phyloP scores from a whole-genome alignment of 2,113 vertebrate genomes.

The Syrmaticus mikado region DNA sequence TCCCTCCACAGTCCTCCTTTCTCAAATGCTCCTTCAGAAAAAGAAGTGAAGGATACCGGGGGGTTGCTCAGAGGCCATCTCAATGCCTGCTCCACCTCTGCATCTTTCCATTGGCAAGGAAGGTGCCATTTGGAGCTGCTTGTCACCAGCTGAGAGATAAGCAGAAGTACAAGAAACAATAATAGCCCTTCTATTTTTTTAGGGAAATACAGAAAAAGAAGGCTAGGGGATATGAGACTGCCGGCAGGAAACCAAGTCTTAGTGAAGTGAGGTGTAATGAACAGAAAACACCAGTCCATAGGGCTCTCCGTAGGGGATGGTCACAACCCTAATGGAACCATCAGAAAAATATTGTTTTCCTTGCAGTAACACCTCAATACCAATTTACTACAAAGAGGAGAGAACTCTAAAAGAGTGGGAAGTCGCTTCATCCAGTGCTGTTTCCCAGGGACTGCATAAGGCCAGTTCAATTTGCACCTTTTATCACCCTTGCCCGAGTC shows the following conservation, averaged over 20 bases:
- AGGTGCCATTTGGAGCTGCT: neutral
- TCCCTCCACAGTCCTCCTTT: neutral
- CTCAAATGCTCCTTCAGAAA: neutral
- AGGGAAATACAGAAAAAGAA: slow-evolving; percentile 41
- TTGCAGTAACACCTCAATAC: slow-evolving; percentile 59
- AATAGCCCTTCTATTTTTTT: neutral
- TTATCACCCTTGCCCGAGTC: slow-evolving; percentile 18
- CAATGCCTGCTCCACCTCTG: neutral
- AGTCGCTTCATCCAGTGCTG: slow-evolving; percentile 40
- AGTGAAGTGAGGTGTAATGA: slow-evolving; percentile 45
- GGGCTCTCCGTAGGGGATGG: neutral
- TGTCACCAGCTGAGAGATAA: neutral
- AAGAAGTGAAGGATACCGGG: neutral
- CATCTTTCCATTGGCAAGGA: neutral
- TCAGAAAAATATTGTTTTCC: slow-evolving; percentile 66
- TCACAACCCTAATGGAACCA: slow-evolving; percentile 41
- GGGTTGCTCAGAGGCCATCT: neutral
- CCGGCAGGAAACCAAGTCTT: slow-evolving; percentile 56
- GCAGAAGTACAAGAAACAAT: neutral
- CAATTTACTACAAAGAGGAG: slow-evolving; percentile 39
- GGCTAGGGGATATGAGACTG: neutral
- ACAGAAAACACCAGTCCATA: slow-evolving; percentile 58
- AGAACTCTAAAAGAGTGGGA: slow-evolving; percentile 12
- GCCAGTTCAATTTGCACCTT: slow-evolving; percentile 71
- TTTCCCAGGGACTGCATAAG: slow-evolving; percentile 55